Conservation (phyloP, 2,797 vertebrate genomes). For the Sebastes vulpes region DNA sequence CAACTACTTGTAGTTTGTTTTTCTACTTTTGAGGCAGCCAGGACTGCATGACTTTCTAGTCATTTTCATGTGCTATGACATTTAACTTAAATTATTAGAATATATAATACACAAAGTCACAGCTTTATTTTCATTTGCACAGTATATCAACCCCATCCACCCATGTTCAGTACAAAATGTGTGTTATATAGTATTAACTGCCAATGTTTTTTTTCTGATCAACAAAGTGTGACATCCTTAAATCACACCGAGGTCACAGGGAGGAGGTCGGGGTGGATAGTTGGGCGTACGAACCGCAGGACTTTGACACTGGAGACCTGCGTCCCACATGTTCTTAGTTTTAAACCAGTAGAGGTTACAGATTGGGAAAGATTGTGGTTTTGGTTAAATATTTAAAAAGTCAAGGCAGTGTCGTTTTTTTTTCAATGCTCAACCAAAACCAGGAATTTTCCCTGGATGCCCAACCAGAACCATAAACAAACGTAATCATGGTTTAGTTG, state of each 20-base stretch:
- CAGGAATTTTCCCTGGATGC: neutral
- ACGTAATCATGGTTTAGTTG: neutral
- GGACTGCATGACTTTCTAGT: neutral
- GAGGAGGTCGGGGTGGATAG: neutral
- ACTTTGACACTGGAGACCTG: neutral
- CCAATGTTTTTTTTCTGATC: neutral
- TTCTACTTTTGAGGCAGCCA: neutral
- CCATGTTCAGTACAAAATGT: neutral
- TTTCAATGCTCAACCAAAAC: neutral
- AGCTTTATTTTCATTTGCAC: neutral
- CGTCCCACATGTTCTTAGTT: neutral
- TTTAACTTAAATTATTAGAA: neutral
- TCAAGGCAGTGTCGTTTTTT: neutral
- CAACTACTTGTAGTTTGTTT: neutral
- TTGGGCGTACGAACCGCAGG: neutral
- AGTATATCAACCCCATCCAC: neutral
- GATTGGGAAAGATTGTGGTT: neutral
- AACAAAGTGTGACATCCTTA: neutral
- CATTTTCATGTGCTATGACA: neutral
- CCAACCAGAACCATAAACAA: neutral
- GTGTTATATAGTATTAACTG: neutral
- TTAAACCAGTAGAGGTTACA: neutral
- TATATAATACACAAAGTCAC: neutral
- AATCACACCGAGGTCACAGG: neutral
- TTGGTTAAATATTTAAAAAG: conserved; percentile 4